These are phyloP conservation scores for Brachyptera putata DNA, from an alignment of 2,888 invertebrate species.

Conservation along the genomic window DNA sequence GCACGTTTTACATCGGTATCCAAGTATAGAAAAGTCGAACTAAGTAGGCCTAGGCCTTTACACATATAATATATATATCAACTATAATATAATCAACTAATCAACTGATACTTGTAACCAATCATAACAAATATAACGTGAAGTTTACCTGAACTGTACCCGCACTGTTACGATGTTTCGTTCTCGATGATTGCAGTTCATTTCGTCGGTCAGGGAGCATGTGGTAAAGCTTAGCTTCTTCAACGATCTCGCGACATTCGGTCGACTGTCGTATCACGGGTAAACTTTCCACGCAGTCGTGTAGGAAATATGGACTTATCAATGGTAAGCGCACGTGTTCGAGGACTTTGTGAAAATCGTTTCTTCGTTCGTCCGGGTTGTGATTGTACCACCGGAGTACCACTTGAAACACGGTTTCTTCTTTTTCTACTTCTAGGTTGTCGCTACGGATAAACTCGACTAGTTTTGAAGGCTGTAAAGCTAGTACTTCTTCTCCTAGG, in stretches of 20 bases:
- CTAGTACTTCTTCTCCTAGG: constrained; percentile 44
- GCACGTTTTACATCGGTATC: too few species aligned
- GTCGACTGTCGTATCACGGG: constrained; percentile 42
- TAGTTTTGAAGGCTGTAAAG: constrained; percentile 44
- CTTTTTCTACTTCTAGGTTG: constrained; percentile 46
- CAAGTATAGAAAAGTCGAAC: too few species aligned
- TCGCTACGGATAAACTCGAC: constrained; percentile 48
- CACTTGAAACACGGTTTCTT: constrained; percentile 49
- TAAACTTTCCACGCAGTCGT: constrained; percentile 46
- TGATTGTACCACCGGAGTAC: constrained; percentile 47
- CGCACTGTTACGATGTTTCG: constrained; percentile 44
- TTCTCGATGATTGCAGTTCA: constrained; percentile 43
- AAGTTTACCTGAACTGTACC: constrained; percentile 37
- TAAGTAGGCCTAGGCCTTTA: too few species aligned
- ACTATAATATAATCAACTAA: too few species aligned
- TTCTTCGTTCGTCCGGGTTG: constrained; percentile 39
- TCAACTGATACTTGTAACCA: too few species aligned
- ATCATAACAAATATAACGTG: neutral
- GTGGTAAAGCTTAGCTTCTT: constrained; percentile 48
- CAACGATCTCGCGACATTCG: constrained; percentile 44
- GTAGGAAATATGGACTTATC: constrained; percentile 48
- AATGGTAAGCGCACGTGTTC: constrained; percentile 48
- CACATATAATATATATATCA: too few species aligned
- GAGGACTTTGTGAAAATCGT: constrained; percentile 43
- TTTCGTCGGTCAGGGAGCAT: constrained; percentile 46